Percentiles rank a stretch among this genome's conserved stretches.
Conservation (phyloP, 2,113 vertebrate species). For the Limnothrissa miodon region DNA sequence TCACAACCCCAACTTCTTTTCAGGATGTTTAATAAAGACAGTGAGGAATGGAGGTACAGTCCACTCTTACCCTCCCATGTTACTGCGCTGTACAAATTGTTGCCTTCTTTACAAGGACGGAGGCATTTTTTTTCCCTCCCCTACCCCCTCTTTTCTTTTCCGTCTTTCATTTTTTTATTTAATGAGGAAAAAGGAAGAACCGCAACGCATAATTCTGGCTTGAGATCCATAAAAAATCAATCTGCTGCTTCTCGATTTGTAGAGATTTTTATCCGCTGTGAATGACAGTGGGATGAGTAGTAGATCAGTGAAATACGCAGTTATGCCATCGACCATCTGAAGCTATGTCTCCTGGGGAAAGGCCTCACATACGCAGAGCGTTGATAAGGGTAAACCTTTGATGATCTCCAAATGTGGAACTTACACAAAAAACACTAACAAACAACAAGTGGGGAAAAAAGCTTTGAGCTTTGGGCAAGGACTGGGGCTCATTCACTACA, state of each 20-base stretch:
- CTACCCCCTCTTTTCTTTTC: not conserved
- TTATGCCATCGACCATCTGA: not conserved
- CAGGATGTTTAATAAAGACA: conserved; percentile 37
- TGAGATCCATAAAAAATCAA: not conserved
- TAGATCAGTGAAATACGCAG: not conserved
- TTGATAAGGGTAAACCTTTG: not conserved
- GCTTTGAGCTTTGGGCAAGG: not conserved
- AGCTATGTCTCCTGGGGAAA: not conserved
- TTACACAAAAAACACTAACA: not conserved
- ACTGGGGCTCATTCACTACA: not conserved
- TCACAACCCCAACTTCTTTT: conserved; percentile 52
- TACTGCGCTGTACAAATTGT: not conserved
- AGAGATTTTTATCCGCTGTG: not conserved
- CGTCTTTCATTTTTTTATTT: not conserved
- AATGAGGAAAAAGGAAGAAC: not conserved
- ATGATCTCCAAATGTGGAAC: not conserved
- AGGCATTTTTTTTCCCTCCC: not conserved
- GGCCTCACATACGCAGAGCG: not conserved
- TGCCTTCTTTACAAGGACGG: not conserved
- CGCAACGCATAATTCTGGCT: not conserved
- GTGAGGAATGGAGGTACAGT: conserved; percentile 18
- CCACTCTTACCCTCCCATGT: conserved; percentile 1
- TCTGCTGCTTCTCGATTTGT: not conserved
- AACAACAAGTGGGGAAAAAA: not conserved
- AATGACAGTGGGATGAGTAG: not conserved